These are phyloP conservation scores for Lepidurus couesii DNA, from an alignment of 1,140 invertebrate genomes.

Conservation along the genomic window DNA sequence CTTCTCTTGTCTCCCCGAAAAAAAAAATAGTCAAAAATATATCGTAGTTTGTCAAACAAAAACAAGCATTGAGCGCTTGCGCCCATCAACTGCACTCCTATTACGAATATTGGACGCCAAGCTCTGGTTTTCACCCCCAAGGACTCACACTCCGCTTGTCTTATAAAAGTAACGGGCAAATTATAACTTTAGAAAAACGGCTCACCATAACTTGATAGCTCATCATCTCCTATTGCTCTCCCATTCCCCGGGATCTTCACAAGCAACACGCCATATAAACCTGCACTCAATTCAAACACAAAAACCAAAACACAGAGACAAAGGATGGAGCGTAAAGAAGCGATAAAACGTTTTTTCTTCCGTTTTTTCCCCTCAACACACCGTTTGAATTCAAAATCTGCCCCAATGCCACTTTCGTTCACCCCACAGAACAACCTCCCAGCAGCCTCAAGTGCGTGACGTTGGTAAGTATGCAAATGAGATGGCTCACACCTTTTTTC, in stretches of 20 bases:
- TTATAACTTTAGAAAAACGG: neutral
- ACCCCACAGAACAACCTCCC: no score
- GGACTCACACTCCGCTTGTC: no score
- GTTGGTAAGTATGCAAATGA: neutral
- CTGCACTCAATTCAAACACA: neutral
- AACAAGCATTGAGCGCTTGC: neutral
- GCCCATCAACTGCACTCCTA: neutral
- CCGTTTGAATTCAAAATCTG: no score
- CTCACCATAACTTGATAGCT: neutral
- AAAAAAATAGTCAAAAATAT: neutral
- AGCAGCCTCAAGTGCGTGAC: neutral
- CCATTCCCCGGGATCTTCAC: neutral
- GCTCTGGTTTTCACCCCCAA: no score
- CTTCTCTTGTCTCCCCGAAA: neutral
- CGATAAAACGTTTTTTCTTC: no score
- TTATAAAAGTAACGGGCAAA: no score
- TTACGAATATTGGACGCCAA: no score
- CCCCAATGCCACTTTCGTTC: no score
- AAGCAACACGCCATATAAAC: neutral
- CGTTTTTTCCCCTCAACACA: no score
- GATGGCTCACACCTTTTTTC: neutral
- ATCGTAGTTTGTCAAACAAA: neutral
- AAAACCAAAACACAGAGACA: neutral
- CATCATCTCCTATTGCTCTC: neutral
- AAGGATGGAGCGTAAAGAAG: no score